Percentiles rank a stretch among this genome's conserved stretches.
Evolutionary conservation across 2,113 vertebrate species (phyloP).

Genomic region (Typhlomys cinereus): DNA sequence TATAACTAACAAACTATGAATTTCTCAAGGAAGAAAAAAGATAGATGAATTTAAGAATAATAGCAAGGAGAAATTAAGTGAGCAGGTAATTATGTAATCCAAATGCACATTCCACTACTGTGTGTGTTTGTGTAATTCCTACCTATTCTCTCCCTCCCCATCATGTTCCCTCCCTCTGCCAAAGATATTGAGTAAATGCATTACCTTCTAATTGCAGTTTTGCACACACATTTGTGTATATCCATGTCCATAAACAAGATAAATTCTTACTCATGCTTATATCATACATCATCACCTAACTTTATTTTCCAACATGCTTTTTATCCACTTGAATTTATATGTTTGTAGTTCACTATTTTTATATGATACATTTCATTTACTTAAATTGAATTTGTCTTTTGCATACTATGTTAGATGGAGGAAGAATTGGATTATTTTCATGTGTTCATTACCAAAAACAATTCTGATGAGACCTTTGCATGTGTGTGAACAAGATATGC

Average conservation of each 20-base stretch:
- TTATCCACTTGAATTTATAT: not conserved
- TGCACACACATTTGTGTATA: not conserved
- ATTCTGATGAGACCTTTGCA: not conserved
- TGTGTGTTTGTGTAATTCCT: not conserved
- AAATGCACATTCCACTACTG: not conserved
- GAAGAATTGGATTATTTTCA: not conserved
- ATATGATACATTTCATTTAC: not conserved
- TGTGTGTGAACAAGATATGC: not conserved
- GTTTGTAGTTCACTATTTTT: slow-evolving; percentile 8
- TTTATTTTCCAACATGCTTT: not conserved
- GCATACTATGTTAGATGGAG: not conserved
- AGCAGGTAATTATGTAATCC: not conserved
- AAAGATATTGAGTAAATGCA: not conserved
- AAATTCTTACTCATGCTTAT: not conserved
- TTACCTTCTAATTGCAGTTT: not conserved
- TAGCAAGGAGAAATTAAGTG: not conserved
- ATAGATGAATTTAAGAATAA: slow-evolving; percentile 5
- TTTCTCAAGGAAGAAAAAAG: not conserved
- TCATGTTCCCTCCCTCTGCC: not conserved
- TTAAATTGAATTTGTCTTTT: not conserved
- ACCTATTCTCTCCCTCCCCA: not conserved
- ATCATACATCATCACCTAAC: not conserved
- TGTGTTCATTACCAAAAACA: not conserved
- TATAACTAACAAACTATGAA: not conserved
- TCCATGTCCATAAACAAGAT: not conserved